phyloP scores from a whole-genome alignment of 30 jellyfish, hydroid and myxozoan genomes.

The Aurelia sp. region DNA sequence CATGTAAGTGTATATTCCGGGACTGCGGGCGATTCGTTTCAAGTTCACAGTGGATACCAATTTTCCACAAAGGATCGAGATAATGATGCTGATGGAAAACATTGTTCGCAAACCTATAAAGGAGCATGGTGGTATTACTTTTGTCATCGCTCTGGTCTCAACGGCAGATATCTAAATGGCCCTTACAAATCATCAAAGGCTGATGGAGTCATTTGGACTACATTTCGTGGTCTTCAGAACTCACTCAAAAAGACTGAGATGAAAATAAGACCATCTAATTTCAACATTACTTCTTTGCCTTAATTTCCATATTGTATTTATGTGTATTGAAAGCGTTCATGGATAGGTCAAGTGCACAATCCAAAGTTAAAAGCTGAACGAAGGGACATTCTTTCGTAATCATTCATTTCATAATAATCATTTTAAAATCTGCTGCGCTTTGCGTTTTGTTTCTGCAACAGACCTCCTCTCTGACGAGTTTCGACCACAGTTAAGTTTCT shows the following conservation, averaged over 20 bases:
- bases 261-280: slow-evolving; percentile 7
- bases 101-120: slow-evolving; percentile 18
- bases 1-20: slow-evolving; percentile 19
- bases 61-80: slow-evolving; percentile 36
- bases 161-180: slow-evolving; percentile 24
- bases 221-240: neutral
- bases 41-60: slow-evolving; percentile 10
- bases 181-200: neutral
- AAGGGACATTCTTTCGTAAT: no score
- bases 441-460: no score
- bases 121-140: slow-evolving; percentile 58
- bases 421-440: no score
- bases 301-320: no score
- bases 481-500: no score
- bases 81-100: neutral
- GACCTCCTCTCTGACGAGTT: no score
- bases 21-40: slow-evolving; percentile 44
- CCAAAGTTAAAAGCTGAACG: no score
- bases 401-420: no score
- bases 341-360: no score
- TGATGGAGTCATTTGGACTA: slow-evolving; percentile 19
- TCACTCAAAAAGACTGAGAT: slow-evolving; percentile 30
- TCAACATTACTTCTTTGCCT: no score
- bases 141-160: slow-evolving; percentile 31
- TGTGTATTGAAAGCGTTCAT: no score